A percentile compares a stretch with the other conserved stretches of the same genome.
Evolutionary conservation across 1,140 invertebrate genomes (phyloP).

Genomic region (Meloidogyne chitwoodi): DNA sequence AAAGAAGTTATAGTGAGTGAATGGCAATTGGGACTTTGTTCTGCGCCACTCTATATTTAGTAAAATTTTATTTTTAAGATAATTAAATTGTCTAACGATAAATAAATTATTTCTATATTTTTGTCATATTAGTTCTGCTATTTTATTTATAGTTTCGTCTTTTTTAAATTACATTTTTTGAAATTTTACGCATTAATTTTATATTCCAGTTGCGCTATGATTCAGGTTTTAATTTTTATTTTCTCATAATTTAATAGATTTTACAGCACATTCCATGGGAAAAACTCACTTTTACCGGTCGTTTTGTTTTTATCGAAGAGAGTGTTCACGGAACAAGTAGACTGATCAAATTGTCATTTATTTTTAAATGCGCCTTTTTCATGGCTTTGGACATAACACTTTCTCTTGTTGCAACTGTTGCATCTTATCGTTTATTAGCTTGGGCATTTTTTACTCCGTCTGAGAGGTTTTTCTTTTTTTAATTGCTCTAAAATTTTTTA

Average conservation of each 20-base stretch:
- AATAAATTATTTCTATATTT: too few relatives aligned
- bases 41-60: too few relatives aligned
- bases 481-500: background rate
- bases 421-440: background rate
- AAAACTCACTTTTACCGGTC: slow-evolving; percentile 1
- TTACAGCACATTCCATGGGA: slow-evolving; percentile 14
- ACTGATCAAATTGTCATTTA: background rate
- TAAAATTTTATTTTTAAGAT: too few relatives aligned
- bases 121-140: background rate
- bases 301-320: background rate
- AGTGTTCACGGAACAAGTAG: background rate
- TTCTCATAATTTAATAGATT: background rate
- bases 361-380: background rate
- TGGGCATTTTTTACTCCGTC: slow-evolving; percentile 17
- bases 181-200: background rate
- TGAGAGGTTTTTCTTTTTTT: background rate
- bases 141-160: background rate
- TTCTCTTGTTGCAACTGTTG: background rate
- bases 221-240: slow-evolving; percentile 12
- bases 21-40: too few relatives aligned
- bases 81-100: too few relatives aligned
- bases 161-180: background rate
- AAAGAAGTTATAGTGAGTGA: too few relatives aligned
- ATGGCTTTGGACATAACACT: slow-evolving; percentile 23
- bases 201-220: background rate